phyloP scores from a whole-genome alignment of 2,888 invertebrate species.

The Platynereis dumerilii region DNA sequence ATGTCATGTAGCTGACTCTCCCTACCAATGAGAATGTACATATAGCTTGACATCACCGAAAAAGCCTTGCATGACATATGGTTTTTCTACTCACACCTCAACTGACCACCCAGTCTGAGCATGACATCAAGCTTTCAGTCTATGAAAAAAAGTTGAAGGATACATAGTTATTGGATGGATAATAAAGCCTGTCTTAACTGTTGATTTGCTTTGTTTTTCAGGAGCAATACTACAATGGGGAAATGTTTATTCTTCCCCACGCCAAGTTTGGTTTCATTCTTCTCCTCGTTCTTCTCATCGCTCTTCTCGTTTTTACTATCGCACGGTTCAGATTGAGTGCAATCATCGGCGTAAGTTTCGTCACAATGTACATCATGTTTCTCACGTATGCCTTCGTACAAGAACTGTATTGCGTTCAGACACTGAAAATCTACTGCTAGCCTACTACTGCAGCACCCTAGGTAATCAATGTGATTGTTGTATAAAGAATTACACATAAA shows the following conservation, averaged over 20 bases:
- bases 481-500: no score
- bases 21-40: no score
- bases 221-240: conserved; percentile 30
- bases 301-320: conserved; percentile 32
- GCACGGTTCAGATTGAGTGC: conserved; percentile 38
- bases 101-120: no score
- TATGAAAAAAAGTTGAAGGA: no score
- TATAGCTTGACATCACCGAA: no score
- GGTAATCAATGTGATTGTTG: no score
- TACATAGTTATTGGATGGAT: no score
- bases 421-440: conserved; percentile 30
- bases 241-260: conserved; percentile 40
- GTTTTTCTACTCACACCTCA: no score
- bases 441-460: neutral
- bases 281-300: conserved; percentile 37
- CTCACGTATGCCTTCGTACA: conserved; percentile 41
- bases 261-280: conserved; percentile 45
- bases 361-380: conserved; percentile 38
- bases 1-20: no score
- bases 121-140: no score
- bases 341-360: conserved; percentile 37
- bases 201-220: conserved; percentile 32
- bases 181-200: no score
- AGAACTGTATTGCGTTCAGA: conserved; percentile 30
- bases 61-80: no score